Percentiles rank a stretch among this genome's conserved stretches.
These are phyloP conservation scores for Drymonia ruficornis DNA, from an alignment of 2,888 invertebrate species.

Conservation along the genomic window DNA sequence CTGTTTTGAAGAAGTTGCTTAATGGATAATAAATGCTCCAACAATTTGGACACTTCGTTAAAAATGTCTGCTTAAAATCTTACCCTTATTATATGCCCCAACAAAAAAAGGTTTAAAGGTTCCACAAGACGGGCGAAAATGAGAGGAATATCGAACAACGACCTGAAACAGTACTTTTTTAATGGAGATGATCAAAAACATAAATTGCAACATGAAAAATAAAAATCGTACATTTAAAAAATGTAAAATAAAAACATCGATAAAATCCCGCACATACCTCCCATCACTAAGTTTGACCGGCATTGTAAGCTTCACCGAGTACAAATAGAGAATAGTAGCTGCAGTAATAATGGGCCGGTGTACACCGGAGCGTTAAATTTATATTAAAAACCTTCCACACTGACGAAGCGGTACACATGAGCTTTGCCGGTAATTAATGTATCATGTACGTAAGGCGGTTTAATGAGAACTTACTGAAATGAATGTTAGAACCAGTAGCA, in stretches of 20 bases:
- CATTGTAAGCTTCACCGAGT: slow-evolving; percentile 62
- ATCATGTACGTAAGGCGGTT: slow-evolving; percentile 4
- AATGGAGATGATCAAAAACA: no score
- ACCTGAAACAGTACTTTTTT: no score
- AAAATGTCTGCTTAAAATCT: neutral
- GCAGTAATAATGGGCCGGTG: slow-evolving; percentile 65
- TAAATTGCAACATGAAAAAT: no score
- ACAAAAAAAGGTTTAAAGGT: neutral
- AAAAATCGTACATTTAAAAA: neutral
- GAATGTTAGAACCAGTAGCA: neutral
- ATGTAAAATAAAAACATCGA: slow-evolving; percentile 19
- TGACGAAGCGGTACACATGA: slow-evolving; percentile 22
- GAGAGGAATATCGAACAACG: no score
- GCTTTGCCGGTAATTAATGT: slow-evolving; percentile 18
- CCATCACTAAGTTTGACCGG: slow-evolving; percentile 53
- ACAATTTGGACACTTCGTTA: neutral
- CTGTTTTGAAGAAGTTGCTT: neutral
- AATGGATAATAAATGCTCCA: slow-evolving; percentile 1
- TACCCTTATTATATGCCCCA: neutral
- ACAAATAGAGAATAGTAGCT: slow-evolving; percentile 74
- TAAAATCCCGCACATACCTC: slow-evolving; percentile 17
- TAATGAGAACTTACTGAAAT: slow-evolving; percentile 6
- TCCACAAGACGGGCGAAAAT: no score
- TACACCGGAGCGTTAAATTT: slow-evolving; percentile 67
- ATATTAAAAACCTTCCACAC: slow-evolving; percentile 61